Conservation (phyloP, 2,797 vertebrate genomes). For the Alcedo atthis region DNA sequence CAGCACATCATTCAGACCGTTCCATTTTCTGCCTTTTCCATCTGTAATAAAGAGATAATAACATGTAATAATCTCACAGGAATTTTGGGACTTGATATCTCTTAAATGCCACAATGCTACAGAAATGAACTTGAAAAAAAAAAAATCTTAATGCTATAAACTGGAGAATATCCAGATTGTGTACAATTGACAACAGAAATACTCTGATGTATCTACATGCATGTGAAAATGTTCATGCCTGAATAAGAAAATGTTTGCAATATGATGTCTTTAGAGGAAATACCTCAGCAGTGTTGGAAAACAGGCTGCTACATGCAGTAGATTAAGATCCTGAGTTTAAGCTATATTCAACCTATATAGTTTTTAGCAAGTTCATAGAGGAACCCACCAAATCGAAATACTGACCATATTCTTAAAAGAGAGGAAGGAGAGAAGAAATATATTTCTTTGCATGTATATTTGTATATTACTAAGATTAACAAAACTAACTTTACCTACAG, state of each 20-base stretch:
- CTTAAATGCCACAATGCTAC: not conserved
- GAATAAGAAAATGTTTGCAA: not conserved
- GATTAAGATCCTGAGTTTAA: not conserved
- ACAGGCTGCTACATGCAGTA: not conserved
- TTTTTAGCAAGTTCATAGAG: not conserved
- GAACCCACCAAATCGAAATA: not conserved
- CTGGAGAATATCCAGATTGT: not conserved
- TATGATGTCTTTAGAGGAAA: not conserved
- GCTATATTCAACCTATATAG: not conserved
- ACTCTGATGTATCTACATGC: not conserved
- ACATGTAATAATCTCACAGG: slow-evolving; percentile 30
- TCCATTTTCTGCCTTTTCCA: slow-evolving; percentile 43
- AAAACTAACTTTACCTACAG: not conserved
- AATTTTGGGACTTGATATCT: slow-evolving; percentile 5
- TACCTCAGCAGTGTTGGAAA: not conserved
- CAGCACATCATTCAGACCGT: slow-evolving; percentile 1
- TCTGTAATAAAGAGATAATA: slow-evolving; percentile 55
- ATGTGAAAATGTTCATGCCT: not conserved
- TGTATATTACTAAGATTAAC: not conserved
- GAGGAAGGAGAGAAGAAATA: not conserved
- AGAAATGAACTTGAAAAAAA: slow-evolving; percentile 40
- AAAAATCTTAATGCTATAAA: slow-evolving; percentile 14
- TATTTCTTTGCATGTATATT: not conserved
- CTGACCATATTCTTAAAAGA: not conserved
- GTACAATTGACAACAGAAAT: not conserved